phyloP scores from a whole-genome alignment of 2,888 invertebrate genomes.

The Lampropteryx suffumata region DNA sequence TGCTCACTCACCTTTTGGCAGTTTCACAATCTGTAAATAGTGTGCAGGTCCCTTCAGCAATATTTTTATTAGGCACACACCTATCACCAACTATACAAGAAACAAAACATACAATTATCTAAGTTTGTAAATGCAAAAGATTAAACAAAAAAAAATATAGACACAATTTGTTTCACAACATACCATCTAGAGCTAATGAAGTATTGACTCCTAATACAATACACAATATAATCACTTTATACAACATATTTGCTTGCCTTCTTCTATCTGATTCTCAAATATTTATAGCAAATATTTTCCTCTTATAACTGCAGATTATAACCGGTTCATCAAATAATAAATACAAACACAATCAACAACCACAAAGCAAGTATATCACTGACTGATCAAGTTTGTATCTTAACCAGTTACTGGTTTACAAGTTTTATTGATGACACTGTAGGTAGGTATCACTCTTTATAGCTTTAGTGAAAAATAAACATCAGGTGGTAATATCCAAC shows the following conservation, averaged over 20 bases:
- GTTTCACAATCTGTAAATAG: constrained; percentile 53
- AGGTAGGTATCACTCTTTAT: no score
- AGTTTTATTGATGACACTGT: no score
- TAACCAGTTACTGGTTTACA: no score
- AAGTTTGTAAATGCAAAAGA: no score
- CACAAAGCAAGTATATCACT: neutral
- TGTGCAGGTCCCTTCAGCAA: constrained; percentile 52
- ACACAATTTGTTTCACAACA: neutral
- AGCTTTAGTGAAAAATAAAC: no score
- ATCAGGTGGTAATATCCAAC: no score
- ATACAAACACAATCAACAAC: constrained; percentile 1
- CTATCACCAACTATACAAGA: constrained; percentile 56
- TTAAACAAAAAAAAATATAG: no score
- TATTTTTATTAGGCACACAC: constrained; percentile 50
- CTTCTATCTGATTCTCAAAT: neutral
- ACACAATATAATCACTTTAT: constrained; percentile 12
- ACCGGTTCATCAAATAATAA: constrained; percentile 19
- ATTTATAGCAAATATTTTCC: constrained; percentile 9
- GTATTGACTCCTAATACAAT: constrained; percentile 2
- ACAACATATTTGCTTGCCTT: constrained; percentile 5
- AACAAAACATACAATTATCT: neutral
- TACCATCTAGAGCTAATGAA: constrained; percentile 8
- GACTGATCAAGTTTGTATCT: no score
- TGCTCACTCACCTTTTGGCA: constrained; percentile 56
- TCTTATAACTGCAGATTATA: constrained; percentile 9